Evolutionary conservation across 2,113 vertebrate species (phyloP).

Genomic region (Vulpes vulpes): DNA sequence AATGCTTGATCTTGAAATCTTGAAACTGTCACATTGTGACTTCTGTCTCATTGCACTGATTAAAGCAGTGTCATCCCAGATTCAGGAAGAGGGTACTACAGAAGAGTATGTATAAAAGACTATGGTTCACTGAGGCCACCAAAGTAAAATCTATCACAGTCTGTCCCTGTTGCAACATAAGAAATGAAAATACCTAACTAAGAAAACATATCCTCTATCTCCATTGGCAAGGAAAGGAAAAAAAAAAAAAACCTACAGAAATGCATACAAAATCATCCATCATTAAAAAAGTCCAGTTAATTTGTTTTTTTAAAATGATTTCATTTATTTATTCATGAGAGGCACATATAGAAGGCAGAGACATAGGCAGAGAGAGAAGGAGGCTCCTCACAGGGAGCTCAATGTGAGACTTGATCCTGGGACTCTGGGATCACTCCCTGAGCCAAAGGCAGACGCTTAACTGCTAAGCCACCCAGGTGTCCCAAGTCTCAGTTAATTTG

Average conservation of each 20-base stretch:
- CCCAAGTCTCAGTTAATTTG: background rate
- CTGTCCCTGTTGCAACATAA: background rate
- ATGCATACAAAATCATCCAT: background rate
- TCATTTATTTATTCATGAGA: too few species aligned
- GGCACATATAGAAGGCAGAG: too few species aligned
- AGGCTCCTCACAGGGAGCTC: too few species aligned
- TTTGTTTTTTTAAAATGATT: too few species aligned
- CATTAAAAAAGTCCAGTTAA: background rate
- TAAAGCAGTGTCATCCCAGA: background rate
- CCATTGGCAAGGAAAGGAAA: background rate
- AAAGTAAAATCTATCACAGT: background rate
- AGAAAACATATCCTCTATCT: background rate
- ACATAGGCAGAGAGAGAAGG: too few species aligned
- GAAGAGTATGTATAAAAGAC: background rate
- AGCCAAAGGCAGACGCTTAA: too few species aligned
- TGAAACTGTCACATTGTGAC: background rate
- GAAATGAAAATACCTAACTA: background rate
- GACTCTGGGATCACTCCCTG: too few species aligned
- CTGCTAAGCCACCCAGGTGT: too few species aligned
- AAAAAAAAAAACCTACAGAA: background rate
- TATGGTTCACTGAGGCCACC: accelerated
- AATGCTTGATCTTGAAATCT: background rate
- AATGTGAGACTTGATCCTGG: too few species aligned
- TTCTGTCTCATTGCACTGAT: background rate
- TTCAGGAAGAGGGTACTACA: background rate